These are phyloP conservation scores for Cephus spinipes DNA, from an alignment of 2,888 invertebrate genomes.

Conservation along the genomic window DNA sequence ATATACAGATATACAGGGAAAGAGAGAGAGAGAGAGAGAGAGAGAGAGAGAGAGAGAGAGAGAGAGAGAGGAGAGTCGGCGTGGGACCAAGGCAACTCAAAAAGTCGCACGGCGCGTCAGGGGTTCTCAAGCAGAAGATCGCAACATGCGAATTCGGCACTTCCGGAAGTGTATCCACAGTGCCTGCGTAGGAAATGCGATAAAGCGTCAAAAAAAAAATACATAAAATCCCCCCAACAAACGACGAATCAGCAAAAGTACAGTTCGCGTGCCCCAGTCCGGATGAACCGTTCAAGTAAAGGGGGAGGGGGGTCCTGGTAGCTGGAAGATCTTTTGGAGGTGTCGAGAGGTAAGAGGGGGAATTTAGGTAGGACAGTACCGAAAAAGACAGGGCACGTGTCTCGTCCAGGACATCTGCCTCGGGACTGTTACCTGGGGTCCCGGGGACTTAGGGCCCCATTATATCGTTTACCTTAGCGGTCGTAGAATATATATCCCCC, in stretches of 20 bases:
- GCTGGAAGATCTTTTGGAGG: slow-evolving; percentile 3
- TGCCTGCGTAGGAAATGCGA: neutral
- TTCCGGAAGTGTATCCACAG: neutral
- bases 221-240: neutral
- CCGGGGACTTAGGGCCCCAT: neutral
- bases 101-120: slow-evolving; percentile 64
- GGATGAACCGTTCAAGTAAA: neutral
- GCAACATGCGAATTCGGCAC: neutral
- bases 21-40: slow-evolving; percentile 2
- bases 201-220: neutral
- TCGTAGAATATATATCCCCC: slow-evolving; percentile 6
- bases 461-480: slow-evolving; percentile 39
- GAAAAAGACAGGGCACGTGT: slow-evolving; percentile 49
- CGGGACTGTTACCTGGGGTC: slow-evolving; percentile 45
- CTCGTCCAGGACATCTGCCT: slow-evolving; percentile 39
- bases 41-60: neutral
- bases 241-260: neutral
- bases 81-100: slow-evolving; percentile 64
- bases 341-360: slow-evolving; percentile 23
- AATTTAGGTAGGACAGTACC: slow-evolving; percentile 9
- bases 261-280: neutral
- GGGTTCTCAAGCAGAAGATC: slow-evolving; percentile 52
- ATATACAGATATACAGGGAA: slow-evolving; percentile 20
- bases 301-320: neutral
- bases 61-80: slow-evolving; percentile 42